These are phyloP conservation scores for Chlorops oryzae DNA, from an alignment of 1,140 invertebrate species.

Conservation along the genomic window DNA sequence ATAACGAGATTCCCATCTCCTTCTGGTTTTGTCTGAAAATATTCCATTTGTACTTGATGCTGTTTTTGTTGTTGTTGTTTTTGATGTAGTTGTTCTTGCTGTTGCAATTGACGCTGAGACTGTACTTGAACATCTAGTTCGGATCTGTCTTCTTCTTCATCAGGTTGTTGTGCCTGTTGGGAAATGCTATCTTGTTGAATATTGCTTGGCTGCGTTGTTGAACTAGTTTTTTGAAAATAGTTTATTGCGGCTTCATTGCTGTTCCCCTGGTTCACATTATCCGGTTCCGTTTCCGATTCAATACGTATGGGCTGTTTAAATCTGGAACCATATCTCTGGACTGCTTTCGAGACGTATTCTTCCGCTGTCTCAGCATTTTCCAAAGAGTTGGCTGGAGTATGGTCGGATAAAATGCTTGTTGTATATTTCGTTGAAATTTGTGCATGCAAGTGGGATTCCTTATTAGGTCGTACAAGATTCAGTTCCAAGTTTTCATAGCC, in stretches of 20 bases:
- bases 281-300: conserved; percentile 3
- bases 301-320: conserved; percentile 26
- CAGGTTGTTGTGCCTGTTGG: background rate
- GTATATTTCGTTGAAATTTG: conserved; percentile 21
- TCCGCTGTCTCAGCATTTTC: conserved; percentile 40
- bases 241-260: too few relatives aligned
- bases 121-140: conserved; percentile 5
- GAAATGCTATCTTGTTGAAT: too few relatives aligned
- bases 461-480: conserved; percentile 35
- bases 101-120: too few relatives aligned
- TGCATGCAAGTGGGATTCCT: conserved; percentile 18
- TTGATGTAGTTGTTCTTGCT: conserved; percentile 16
- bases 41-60: conserved; percentile 9
- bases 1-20: too few relatives aligned
- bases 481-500: conserved; percentile 33
- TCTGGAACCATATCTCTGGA: conserved; percentile 33
- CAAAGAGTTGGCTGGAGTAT: conserved; percentile 13
- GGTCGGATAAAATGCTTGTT: conserved; percentile 20
- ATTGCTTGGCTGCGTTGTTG: too few relatives aligned
- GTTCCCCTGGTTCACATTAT: background rate
- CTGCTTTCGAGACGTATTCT: conserved; percentile 42
- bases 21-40: too few relatives aligned
- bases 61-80: conserved; percentile 11
- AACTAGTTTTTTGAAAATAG: too few relatives aligned
- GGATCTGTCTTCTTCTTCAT: too few relatives aligned